Evolutionary conservation across 2,888 invertebrate species (phyloP), one percentile per base, ranked within the genome.

Genomic region (Drosophila maculinotata): DNA sequence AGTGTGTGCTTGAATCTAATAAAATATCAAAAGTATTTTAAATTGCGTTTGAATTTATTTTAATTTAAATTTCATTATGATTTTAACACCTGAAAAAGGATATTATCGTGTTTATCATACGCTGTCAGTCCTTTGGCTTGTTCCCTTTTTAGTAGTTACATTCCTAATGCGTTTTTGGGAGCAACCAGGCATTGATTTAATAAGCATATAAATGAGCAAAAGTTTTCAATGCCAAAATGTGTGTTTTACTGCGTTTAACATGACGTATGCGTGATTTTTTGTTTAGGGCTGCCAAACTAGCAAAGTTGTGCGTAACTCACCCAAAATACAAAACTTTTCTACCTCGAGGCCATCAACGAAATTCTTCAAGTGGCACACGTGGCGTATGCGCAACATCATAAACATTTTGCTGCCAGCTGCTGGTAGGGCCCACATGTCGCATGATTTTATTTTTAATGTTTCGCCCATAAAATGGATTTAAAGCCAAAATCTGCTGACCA

Each of bases 141-240:
- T 2, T 44, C 2, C 31, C 10, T n/a, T 23, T 23, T 47, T 8
- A 7, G 20, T 12, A 14, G 6, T 7, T 10, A 15, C 9, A 31
- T 9, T 0, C 8, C 9, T 8, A 39, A 36, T 33, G 38, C 15
- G 14, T 28, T 57, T 28, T 47, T 14, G 17, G 5, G 14, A 4
- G 60, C 42, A 59, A 45, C 47, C 51, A 31, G 52, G 54, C 76
- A 63, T 67, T 45, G 54, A 83, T 79, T 87, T 76, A 85, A 83
- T 86, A 83, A 83, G 71, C 86, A 79, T 80, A 76, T 62, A 86
- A 83, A 83, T 87, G 88, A 65, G 62, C 53, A 79, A 20, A 87
- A 82, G 86, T 82, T 82, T 63, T 52, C 70, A 81, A 53, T 72
- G 72, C 38, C 60, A 39, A 49, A 73, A 60, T 56, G 64, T 64